A percentile compares a stretch with the other conserved stretches of the same genome.
Conservation (phyloP, 2,888 invertebrate species). For the Sesamia inferens region DNA sequence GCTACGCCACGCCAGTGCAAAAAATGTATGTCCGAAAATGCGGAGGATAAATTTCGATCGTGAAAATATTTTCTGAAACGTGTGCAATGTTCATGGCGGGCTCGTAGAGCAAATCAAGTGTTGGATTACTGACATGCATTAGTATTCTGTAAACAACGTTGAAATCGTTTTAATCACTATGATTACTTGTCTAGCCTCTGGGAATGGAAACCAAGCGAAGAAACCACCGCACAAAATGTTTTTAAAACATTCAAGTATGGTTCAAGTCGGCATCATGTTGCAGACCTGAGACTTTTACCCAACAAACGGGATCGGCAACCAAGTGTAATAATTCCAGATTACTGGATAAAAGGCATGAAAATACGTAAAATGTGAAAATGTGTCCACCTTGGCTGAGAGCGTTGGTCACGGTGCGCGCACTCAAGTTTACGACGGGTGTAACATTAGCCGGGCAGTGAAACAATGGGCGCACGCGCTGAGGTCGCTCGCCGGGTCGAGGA, state of each 20-base stretch:
- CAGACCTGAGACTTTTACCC: constrained; percentile 1
- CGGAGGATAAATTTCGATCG: constrained; percentile 31
- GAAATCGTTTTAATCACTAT: constrained; percentile 25
- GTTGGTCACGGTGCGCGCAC: constrained; percentile 66
- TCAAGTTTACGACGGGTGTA: constrained; percentile 78
- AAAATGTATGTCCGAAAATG: constrained; percentile 52
- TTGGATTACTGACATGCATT: constrained; percentile 48
- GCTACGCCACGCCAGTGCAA: constrained; percentile 60
- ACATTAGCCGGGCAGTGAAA: constrained; percentile 77
- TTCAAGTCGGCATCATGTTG: constrained; percentile 6
- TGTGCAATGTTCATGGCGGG: constrained; percentile 24
- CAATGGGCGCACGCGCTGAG: constrained; percentile 85
- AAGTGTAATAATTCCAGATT: constrained; percentile 38
- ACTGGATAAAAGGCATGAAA: constrained; percentile 51
- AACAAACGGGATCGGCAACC: constrained; percentile 40
- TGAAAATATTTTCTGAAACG: constrained; percentile 44
- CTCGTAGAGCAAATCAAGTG: constrained; percentile 40
- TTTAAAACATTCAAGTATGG: constrained; percentile 10
- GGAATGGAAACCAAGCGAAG: not conserved
- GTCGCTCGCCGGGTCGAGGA: constrained; percentile 83
- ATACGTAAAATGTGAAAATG: constrained; percentile 61
- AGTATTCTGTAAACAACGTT: constrained; percentile 39
- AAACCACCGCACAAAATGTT: constrained; percentile 7
- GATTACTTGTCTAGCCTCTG: constrained; percentile 8
- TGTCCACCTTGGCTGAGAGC: constrained; percentile 62